phyloP scores from a whole-genome alignment of 2,113 vertebrate species.

The Podocnemis expansa region DNA sequence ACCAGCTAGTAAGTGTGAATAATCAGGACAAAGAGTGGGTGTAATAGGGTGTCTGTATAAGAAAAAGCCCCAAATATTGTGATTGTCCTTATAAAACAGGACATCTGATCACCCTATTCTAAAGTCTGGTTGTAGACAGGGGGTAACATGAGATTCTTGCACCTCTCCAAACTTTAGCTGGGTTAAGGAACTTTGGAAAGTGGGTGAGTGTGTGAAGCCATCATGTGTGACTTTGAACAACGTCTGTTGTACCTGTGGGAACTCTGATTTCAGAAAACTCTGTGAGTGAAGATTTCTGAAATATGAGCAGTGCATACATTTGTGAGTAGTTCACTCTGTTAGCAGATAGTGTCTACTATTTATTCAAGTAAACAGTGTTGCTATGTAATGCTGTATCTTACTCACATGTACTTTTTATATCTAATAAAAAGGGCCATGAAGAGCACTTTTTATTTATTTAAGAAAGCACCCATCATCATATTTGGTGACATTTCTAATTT shows the following conservation, averaged over 20 bases:
- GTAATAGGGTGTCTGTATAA: no score
- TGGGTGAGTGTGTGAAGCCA: no score
- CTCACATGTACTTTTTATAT: neutral
- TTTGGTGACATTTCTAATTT: neutral
- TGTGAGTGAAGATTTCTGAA: fast-evolving
- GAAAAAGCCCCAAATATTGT: no score
- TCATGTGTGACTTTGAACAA: neutral
- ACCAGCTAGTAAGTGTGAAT: no score
- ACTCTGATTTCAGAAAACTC: fast-evolving
- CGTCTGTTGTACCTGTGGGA: neutral
- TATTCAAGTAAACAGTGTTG: neutral
- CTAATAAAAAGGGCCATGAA: neutral
- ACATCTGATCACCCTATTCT: no score
- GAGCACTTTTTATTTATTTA: neutral
- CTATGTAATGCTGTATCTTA: neutral
- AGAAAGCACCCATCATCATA: conserved; percentile 8
- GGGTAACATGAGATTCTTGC: neutral
- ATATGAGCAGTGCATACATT: fast-evolving
- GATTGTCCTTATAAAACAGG: no score
- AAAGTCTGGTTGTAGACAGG: neutral
- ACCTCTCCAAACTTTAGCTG: fast-evolving
- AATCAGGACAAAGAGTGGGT: no score
- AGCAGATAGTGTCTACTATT: neutral
- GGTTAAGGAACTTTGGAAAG: neutral
- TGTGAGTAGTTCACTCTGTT: neutral